Base-by-base conservation (phyloP, 2,113 vertebrate species). In the Nestor notabilis region DNA sequence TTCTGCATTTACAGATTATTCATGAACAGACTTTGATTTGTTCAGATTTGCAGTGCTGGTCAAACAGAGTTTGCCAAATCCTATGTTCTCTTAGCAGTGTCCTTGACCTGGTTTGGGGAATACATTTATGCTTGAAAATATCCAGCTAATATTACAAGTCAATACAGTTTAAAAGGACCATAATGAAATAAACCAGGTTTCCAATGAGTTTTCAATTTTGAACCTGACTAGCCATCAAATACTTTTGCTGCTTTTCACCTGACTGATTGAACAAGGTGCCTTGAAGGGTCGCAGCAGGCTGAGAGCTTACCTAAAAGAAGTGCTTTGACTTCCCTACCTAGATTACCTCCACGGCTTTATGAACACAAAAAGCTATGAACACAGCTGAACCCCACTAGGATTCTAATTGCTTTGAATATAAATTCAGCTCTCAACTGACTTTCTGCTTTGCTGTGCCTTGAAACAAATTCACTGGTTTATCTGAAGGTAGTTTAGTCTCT, bases 1-100 rank as follows among this genome's bases (percentile, higher is more conserved):
- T 91, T 74, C 82, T 80, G 24, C 78, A 68, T 96, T 94, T 93
- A 66, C 71, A 83, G 92, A 93, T 88, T 92, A 92, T 68, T 96
- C 46, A 50, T 65, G 63, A 93, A 66, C 58, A 91, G 63, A 58
- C 37, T 91, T 94, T 43, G 70, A 85, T 94, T 94, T 83, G 58
- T 66, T 83, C 0, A 0, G 93, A 86, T 93, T 72, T 90, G 75
- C 66, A 63, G 66, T 77, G 49, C 25, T 90, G 90, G 90, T 65
- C 87, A 90, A 91, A 93, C n/a, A 94, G 65, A 93, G 88, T 90
- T 90, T 90, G 63, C 63, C 85, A 96, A 63, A 90, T 66, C 71
- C 43, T 43, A 46, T 35, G 8, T 78, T 77, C 23, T 78, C 35
- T 79, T 68, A 33, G 58, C 75, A 82, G 28, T 71, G 83, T 79